A percentile compares a stretch with the other conserved stretches of the same genome.
phyloP scores from a whole-genome alignment of 2,888 invertebrate species.

The Boloria selene region DNA sequence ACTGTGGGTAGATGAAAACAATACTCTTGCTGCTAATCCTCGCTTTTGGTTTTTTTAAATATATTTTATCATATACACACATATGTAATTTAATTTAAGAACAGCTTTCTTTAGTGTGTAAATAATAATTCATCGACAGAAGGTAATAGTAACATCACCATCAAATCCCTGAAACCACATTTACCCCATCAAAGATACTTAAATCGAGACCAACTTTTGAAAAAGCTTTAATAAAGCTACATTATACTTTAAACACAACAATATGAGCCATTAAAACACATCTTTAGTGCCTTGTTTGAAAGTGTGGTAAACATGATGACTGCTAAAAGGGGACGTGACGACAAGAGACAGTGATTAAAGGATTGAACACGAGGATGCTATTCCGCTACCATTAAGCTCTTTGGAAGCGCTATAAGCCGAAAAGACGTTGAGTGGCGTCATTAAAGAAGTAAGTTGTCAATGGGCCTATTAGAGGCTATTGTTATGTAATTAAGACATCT shows the following conservation, averaged over 20 bases:
- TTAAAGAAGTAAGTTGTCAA: slow-evolving; percentile 21
- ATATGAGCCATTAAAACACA: slow-evolving; percentile 6
- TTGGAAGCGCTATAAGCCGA: slow-evolving; percentile 31
- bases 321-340: slow-evolving; percentile 27
- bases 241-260: slow-evolving; percentile 3
- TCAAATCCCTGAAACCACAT: too few species aligned
- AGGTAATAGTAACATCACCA: too few species aligned
- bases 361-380: slow-evolving; percentile 34
- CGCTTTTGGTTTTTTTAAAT: too few species aligned
- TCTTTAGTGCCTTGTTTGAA: slow-evolving; percentile 18
- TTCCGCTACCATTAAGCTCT: slow-evolving; percentile 38
- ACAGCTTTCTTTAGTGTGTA: too few species aligned
- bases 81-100: too few species aligned
- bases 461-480: slow-evolving; percentile 24
- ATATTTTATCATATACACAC: too few species aligned
- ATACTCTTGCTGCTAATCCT: too few species aligned
- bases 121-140: too few species aligned
- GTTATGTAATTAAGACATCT: slow-evolving; percentile 22
- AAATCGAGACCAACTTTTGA: not conserved
- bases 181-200: not conserved
- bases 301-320: slow-evolving; percentile 7
- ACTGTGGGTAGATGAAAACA: too few species aligned
- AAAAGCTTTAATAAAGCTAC: not conserved
- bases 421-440: slow-evolving; percentile 29
- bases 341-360: slow-evolving; percentile 40